These are phyloP conservation scores for Lacanobia wlatinum DNA, from an alignment of 2,888 invertebrate species.

Conservation along the genomic window DNA sequence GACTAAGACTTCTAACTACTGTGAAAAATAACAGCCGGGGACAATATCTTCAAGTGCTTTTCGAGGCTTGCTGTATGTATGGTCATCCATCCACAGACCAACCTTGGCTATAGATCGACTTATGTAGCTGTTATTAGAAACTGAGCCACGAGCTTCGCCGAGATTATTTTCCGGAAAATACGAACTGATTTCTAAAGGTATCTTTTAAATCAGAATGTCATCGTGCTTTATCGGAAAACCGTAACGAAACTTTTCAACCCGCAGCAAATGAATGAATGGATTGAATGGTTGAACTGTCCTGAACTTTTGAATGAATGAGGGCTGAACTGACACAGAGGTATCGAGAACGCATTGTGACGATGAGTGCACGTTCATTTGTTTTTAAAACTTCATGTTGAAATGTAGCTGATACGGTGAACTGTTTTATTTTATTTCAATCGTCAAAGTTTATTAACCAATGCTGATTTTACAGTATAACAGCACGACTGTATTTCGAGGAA, in stretches of 20 bases:
- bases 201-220: background rate
- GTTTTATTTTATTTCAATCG: background rate
- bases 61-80: too few relatives aligned
- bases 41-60: too few relatives aligned
- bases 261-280: slow-evolving; percentile 18
- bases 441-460: background rate
- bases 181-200: background rate
- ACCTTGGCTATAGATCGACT: too few relatives aligned
- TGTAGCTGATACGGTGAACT: background rate
- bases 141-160: background rate
- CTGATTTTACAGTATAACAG: too few relatives aligned
- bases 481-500: too few relatives aligned
- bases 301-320: slow-evolving; percentile 12
- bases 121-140: too few relatives aligned
- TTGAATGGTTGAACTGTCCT: background rate
- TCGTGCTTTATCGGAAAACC: slow-evolving; percentile 14
- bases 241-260: slow-evolving; percentile 12
- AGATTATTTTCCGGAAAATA: background rate
- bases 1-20: too few relatives aligned
- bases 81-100: too few relatives aligned
- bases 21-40: too few relatives aligned
- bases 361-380: slow-evolving; percentile 1
- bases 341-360: slow-evolving; percentile 6
- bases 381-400: slow-evolving; percentile 4
- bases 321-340: slow-evolving; percentile 11